Percentiles rank a stretch among this genome's conserved stretches.
Conservation (phyloP, 1,140 invertebrate species). For the Meloidogyne exigua region DNA sequence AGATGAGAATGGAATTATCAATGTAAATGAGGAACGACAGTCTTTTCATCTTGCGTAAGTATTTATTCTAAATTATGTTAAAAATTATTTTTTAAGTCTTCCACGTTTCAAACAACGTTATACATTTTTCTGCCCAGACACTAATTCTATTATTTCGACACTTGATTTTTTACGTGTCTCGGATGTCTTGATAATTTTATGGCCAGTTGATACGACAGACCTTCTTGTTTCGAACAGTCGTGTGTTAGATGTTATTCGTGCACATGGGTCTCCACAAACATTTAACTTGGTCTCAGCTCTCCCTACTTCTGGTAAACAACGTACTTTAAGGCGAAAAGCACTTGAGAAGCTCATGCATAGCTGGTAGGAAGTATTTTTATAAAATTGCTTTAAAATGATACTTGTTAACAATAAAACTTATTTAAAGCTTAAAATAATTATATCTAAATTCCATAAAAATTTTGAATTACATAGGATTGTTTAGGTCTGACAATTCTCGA, state of each 20-base stretch:
- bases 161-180: constrained; percentile 46
- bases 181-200: constrained; percentile 42
- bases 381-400: too few species aligned
- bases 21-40: constrained; percentile 8
- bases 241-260: constrained; percentile 24
- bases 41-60: constrained; percentile 25
- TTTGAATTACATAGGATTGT: neutral
- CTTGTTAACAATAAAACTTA: too few species aligned
- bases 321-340: constrained; percentile 46
- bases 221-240: constrained; percentile 5
- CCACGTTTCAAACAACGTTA: constrained; percentile 46
- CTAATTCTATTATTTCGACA: constrained; percentile 29
- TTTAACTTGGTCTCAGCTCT: constrained; percentile 38
- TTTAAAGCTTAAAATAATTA: too few species aligned
- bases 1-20: constrained; percentile 22
- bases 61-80: neutral
- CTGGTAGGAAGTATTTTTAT: constrained; percentile 30
- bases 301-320: constrained; percentile 47
- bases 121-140: constrained; percentile 39
- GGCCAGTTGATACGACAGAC: constrained; percentile 35
- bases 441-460: too few species aligned
- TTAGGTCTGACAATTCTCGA: neutral
- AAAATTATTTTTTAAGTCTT: constrained; percentile 40
- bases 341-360: constrained; percentile 32
- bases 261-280: constrained; percentile 39